Evolutionary conservation across 1,140 invertebrate genomes (phyloP), one percentile per base, ranked within the genome.

Genomic region (Drosophila tropicalis): DNA sequence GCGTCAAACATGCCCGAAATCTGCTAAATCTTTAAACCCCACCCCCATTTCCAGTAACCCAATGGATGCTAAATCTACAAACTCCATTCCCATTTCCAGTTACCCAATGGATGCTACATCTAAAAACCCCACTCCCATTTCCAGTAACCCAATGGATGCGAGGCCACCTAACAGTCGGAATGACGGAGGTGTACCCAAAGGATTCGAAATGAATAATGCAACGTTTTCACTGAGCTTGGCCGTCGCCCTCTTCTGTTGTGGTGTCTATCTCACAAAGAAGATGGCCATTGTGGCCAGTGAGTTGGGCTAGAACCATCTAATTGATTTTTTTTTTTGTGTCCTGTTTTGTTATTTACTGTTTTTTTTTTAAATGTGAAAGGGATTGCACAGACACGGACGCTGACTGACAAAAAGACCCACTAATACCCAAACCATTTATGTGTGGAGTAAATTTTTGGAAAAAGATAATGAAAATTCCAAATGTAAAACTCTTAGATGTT

Each of bases 271-370:
- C 5, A 85, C 81, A 19, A 56, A 55, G 5, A 51, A 60, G 41
- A 40, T 84, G 74, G 70, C 47, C 1, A 44, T n/a, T 4, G 77
- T 81, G 47, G 81, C 81, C 47, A 78, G 7, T 34, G 77, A 81
- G 57, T 34, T 84, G 15, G 73, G 81, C 34, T 85, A 82, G 57
- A 10, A 34, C 4, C 7, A 22, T 1, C n/a, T 55, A 36, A 56
- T 6, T 58, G 5, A 17, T n/a, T 25, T 44, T 12, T 15, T 69
- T 1, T 17, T 61, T 22, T 57, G n/a, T 36, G 1, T 25, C 32
- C 4, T 34, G 19, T 34, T 34, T 9, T 34, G 0, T 36, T 36
- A 10, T 61, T 3, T 7, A 3, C 6, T 25, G 32, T 54, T 34
- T 22, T 17, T 51, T 64, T 17, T 55, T 17, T 36, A 15, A 63